phyloP scores from a whole-genome alignment of 2,888 invertebrate species.

The Caenorhabditis macrosperma region DNA sequence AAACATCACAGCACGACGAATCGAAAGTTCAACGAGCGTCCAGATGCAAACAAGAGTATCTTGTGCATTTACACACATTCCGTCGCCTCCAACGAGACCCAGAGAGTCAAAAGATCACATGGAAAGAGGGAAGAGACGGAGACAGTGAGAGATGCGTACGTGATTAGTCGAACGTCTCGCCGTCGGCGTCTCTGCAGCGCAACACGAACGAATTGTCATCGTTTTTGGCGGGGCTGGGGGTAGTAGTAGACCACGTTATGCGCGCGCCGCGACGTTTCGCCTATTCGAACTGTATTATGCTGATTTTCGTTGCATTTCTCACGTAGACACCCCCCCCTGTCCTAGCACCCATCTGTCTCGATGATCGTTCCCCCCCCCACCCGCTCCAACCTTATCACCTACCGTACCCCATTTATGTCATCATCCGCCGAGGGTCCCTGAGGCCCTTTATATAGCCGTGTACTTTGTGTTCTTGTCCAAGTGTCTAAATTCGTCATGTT shows the following conservation, averaged over 20 bases:
- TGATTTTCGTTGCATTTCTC: conserved; percentile 24
- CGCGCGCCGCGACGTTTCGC: neutral
- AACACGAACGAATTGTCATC: conserved; percentile 44
- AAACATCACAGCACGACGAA: too few species aligned
- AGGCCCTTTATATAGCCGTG: neutral
- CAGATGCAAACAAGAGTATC: neutral
- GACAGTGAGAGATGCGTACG: conserved; percentile 24
- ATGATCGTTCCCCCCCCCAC: too few species aligned
- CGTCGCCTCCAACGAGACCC: neutral
- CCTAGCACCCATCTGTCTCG: too few species aligned
- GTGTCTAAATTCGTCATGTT: too few species aligned
- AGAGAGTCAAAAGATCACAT: conserved; percentile 39
- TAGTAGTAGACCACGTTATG: neutral
- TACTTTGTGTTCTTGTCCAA: neutral
- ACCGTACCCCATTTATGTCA: neutral
- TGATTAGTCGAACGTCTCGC: conserved; percentile 20
- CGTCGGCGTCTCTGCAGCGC: conserved; percentile 2
- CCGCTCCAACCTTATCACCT: neutral
- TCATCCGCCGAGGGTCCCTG: neutral
- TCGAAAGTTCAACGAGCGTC: neutral
- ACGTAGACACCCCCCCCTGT: conserved; percentile 4
- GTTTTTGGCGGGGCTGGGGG: neutral
- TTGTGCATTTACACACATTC: neutral
- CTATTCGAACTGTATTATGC: neutral
- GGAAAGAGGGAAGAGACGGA: neutral